Evolutionary conservation across 2,888 invertebrate genomes (phyloP).

Genomic region (Adelognathus sp.): DNA sequence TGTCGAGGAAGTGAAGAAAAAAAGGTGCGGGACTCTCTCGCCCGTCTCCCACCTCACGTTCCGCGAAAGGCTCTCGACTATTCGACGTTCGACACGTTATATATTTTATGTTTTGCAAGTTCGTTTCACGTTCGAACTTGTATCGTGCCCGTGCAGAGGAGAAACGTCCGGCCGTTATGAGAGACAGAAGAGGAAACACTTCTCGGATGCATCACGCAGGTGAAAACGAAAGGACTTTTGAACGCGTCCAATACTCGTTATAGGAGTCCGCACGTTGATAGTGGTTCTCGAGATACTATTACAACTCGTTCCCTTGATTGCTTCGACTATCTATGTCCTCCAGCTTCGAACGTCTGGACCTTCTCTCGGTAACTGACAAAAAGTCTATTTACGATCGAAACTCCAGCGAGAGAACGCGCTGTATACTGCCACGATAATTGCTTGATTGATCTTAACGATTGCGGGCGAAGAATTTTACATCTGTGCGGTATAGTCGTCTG

Average conservation of each 20-base stretch:
- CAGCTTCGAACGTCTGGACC: not conserved
- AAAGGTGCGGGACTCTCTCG: not conserved
- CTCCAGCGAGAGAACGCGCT: not conserved
- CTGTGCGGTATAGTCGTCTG: not conserved
- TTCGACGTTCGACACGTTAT: not conserved
- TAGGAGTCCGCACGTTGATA: not conserved
- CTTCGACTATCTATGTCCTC: not conserved
- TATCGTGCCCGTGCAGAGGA: not conserved
- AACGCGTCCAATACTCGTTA: constrained; percentile 3
- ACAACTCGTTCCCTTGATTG: constrained; percentile 2
- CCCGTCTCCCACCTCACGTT: not conserved
- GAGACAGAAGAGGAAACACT: constrained; percentile 1
- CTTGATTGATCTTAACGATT: constrained; percentile 9
- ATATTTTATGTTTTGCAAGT: constrained; percentile 14
- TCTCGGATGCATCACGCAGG: constrained; percentile 7
- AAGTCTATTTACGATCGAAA: constrained; percentile 31
- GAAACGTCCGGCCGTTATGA: not conserved
- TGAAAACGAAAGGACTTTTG: constrained; percentile 33
- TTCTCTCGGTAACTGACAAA: not conserved
- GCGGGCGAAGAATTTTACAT: constrained; percentile 8
- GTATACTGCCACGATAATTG: not conserved
- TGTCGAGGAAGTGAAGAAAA: constrained; percentile 8
- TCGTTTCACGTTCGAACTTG: not conserved
- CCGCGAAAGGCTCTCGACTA: constrained; percentile 13
- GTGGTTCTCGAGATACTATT: constrained; percentile 28